A percentile compares a stretch with the other conserved stretches of the same genome.
Conservation (phyloP, 1,140 invertebrate genomes). For the Drosophila kikkawai region DNA sequence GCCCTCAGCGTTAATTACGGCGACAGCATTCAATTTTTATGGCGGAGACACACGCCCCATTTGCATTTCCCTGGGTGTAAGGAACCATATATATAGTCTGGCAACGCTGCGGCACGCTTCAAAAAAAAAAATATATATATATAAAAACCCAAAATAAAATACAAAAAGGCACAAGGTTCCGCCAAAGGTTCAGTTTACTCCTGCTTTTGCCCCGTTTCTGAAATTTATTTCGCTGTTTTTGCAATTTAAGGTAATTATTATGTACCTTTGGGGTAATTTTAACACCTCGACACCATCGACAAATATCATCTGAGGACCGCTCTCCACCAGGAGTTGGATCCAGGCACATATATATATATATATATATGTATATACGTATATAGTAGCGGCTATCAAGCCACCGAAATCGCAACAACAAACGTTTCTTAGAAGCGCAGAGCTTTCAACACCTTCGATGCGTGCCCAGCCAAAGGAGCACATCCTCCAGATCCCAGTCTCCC, state of each 20-base stretch:
- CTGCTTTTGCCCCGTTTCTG: slow-evolving; percentile 31
- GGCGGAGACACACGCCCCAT: slow-evolving; percentile 77
- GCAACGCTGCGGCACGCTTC: slow-evolving; percentile 66
- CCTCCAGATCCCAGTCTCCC: not conserved
- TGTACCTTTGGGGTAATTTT: slow-evolving; percentile 85
- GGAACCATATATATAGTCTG: slow-evolving; percentile 36
- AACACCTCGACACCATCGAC: slow-evolving; percentile 85
- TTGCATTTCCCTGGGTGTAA: slow-evolving; percentile 43
- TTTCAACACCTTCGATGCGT: slow-evolving; percentile 82
- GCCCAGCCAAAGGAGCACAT: slow-evolving; percentile 43
- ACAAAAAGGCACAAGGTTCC: slow-evolving; percentile 24
- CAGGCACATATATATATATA: not conserved
- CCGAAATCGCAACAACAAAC: slow-evolving; percentile 73
- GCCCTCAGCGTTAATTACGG: slow-evolving; percentile 60
- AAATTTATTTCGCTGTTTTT: slow-evolving; percentile 84
- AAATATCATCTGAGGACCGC: slow-evolving; percentile 77
- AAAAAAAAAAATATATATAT: slow-evolving; percentile 26
- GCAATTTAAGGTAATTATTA: slow-evolving; percentile 85
- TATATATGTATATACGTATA: not conserved
- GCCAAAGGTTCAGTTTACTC: slow-evolving; percentile 36
- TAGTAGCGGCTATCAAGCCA: slow-evolving; percentile 66
- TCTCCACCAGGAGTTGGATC: slow-evolving; percentile 1
- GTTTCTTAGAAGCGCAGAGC: slow-evolving; percentile 81
- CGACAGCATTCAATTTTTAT: slow-evolving; percentile 76
- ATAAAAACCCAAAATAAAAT: not conserved